phyloP scores from a whole-genome alignment of 1,140 invertebrate species.

The Galendromus occidentalis region DNA sequence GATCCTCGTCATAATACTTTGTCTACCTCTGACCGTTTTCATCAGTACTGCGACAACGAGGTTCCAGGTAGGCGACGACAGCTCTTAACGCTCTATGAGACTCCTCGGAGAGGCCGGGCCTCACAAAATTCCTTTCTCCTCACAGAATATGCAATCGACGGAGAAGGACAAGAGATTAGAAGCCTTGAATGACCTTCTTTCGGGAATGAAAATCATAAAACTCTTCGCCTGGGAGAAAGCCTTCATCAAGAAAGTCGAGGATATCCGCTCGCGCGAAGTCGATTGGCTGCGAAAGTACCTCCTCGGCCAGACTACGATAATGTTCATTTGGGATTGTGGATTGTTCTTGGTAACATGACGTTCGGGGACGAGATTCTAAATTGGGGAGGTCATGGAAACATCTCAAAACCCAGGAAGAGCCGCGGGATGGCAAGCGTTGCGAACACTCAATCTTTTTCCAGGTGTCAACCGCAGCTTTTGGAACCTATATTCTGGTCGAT shows the following conservation, averaged over 20 bases:
- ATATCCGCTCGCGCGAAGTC: conserved; percentile 20
- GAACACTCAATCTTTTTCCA: no score
- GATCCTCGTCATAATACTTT: conserved; percentile 27
- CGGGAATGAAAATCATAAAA: conserved; percentile 37
- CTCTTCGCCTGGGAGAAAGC: conserved; percentile 37
- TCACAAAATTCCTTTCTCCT: background rate
- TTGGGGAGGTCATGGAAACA: no score
- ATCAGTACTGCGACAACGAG: conserved; percentile 22
- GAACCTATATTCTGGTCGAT: conserved; percentile 52
- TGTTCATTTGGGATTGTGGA: conserved; percentile 43
- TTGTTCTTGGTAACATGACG: conserved; percentile 89
- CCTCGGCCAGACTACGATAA: conserved; percentile 16
- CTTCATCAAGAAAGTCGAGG: conserved; percentile 18
- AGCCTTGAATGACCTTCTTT: conserved; percentile 80
- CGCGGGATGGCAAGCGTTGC: conserved; percentile 17
- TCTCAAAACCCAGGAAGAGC: no score
- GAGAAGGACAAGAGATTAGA: conserved; percentile 47
- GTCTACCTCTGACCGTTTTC: conserved; percentile 30
- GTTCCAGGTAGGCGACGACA: background rate
- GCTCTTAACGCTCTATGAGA: background rate
- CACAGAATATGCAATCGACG: conserved; percentile 19
- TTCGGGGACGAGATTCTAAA: background rate
- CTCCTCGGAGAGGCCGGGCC: no score
- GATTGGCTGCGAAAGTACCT: conserved; percentile 16
- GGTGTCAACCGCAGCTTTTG: conserved; percentile 56